Evolutionary conservation across 2,113 vertebrate species (phyloP).

Genomic region (Sturnus vulgaris): DNA sequence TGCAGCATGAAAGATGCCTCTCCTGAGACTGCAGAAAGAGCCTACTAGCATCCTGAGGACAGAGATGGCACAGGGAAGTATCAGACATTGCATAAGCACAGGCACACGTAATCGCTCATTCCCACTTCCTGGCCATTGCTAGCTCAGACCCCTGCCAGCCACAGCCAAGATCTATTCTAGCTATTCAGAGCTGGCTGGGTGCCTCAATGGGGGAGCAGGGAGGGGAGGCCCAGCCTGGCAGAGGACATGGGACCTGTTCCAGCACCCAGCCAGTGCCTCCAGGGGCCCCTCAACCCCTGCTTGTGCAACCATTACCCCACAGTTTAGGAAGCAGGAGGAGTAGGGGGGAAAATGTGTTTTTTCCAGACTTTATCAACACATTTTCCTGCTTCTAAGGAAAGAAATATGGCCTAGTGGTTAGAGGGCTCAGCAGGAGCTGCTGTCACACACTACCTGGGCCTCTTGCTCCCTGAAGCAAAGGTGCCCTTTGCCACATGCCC

Average conservation of each 20-base stretch:
- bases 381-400: not conserved
- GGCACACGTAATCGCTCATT: not conserved
- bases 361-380: not conserved
- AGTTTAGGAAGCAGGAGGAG: not conserved
- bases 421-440: not conserved
- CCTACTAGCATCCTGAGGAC: not conserved
- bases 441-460: not conserved
- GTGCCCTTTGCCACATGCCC: fast-evolving
- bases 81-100: constrained; percentile 37
- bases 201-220: not conserved
- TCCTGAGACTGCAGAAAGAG: not conserved
- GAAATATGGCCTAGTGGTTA: not conserved
- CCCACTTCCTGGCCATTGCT: fast-evolving
- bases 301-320: not conserved
- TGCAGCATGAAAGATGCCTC: not conserved
- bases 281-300: not conserved
- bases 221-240: not conserved
- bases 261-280: not conserved
- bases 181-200: not conserved
- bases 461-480: fast-evolving
- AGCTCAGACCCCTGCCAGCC: not conserved
- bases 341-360: not conserved
- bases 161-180: not conserved
- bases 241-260: not conserved
- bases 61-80: not conserved